These are phyloP conservation scores for Maniola jurtina DNA, from an alignment of 1,140 invertebrate genomes.

Conservation along the genomic window DNA sequence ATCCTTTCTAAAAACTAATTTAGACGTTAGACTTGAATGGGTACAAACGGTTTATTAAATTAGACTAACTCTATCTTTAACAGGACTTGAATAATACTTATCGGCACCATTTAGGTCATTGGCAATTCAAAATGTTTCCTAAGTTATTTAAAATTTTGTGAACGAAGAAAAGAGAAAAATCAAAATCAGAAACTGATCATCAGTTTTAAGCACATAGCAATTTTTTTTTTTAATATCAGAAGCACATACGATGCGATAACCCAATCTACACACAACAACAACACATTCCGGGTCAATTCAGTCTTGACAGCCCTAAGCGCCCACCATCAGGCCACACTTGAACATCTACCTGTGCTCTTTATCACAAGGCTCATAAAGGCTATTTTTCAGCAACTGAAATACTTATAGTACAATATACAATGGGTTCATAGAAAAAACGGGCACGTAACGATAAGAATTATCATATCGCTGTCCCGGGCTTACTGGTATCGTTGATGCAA, in stretches of 20 bases:
- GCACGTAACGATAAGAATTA: conserved; percentile 44
- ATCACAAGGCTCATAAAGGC: conserved; percentile 15
- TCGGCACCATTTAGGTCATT: too few species aligned
- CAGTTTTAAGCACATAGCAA: too few species aligned
- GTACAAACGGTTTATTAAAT: too few species aligned
- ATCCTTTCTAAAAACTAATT: too few species aligned
- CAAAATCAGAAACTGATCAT: too few species aligned
- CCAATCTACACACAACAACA: background rate
- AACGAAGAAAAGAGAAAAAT: too few species aligned
- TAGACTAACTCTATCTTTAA: too few species aligned
- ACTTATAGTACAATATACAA: conserved; percentile 17
- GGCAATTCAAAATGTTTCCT: too few species aligned
- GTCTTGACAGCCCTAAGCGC: conserved; percentile 36
- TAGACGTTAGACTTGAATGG: too few species aligned
- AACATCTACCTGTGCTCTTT: conserved; percentile 10
- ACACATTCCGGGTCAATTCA: conserved; percentile 14
- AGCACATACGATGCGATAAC: background rate
- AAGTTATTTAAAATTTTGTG: too few species aligned
- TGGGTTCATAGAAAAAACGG: conserved; percentile 50
- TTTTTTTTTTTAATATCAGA: too few species aligned
- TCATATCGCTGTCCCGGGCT: conserved; percentile 30
- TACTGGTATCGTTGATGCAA: conserved; percentile 19
- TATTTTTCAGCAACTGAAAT: conserved; percentile 5
- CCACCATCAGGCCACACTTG: conserved; percentile 11
- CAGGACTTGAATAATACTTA: too few species aligned